Base-by-base conservation (phyloP, 2,797 vertebrate genomes). In the Crocidura indochinensis region DNA sequence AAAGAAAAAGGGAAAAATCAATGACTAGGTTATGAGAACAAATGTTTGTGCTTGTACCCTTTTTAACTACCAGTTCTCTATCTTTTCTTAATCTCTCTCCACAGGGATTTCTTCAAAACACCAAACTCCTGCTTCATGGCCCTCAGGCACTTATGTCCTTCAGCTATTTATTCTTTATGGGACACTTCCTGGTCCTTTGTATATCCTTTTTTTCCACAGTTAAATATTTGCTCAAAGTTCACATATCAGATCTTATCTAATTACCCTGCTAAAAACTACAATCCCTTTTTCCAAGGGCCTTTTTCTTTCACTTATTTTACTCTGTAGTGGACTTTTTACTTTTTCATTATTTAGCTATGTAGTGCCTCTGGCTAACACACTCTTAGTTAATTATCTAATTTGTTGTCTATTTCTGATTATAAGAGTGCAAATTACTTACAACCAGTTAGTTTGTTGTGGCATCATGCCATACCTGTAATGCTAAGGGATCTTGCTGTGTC, bases 11-110 rank as follows among this genome's bases (percentile, higher is more conserved):
- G 38, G 56, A 60, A 60, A 60, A 60, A 5, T 20, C 7, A 60
- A 60, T 95, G 88, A 93, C 95, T 97, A 94, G 94, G 95, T 96
- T 96, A 94, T 97, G 98, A 97, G 97, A 98, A 97, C 95, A 94
- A 93, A 91, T 87, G 94, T 87, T 95, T 93, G 96, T 97, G 95
- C 74, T 95, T 81, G 31, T 84, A 47, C 72, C 65, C 53, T 94
- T 94, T 90, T 77, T 93, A 91, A 91, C 72, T 97, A 96, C 97
- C 98, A 97, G 93, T 95, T 97, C 76, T 94, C 78, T 81, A 90
- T 84, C 89, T 94, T 96, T 94, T 95, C 80, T 96, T 96, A 97
- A 98, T 97, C 92, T 96, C 97, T 97, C 22, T 9, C 2, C 10
- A 29, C 56, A 29, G 22, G 12, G 29, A 3, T 46, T 10, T 22